Base-by-base conservation (phyloP, 2,113 vertebrate genomes). In the Grantiella picta region DNA sequence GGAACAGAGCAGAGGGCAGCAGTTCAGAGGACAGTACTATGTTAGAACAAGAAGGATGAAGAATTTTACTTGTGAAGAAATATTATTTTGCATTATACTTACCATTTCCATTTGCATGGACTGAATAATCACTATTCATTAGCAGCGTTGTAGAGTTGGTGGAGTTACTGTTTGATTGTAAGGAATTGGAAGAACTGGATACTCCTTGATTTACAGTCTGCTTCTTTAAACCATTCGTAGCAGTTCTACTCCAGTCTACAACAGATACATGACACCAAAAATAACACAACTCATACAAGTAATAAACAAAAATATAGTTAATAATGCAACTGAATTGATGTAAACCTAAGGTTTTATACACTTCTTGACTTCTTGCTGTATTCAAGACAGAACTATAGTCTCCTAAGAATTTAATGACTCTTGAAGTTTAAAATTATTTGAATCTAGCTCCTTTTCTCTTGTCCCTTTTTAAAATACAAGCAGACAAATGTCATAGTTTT, bases 231-330 rank as follows among this genome's bases (percentile, higher is more conserved):
- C 98, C 98, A 84, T 98, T 98, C 44, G 98, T 98, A 96, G 98
- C 98, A 92, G 98, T 98, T 97, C 98, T 98, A 95, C 97, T 98
- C 98, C 98, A 98, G 88, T 98, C 98, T 98, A 89, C 38, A 97
- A 92, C 13, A 96, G 95, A 97, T 63, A 97, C 73, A 86, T 33
- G 49, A 94, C 92, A 96, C 47, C 86, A 70, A 97, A 97, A 96
- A 97, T 45, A 96, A 77, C 54, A 92, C 45, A 52, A 89, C 56
- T 94, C 63, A 72, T 84, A 94, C 54, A 97, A 97, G 68, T 72
- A 93, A 71, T 89, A 89, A 31, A 90, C 68, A 91, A 95, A 93
- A 96, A 90, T 44, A 83, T 4, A 91, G 89, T 75, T 92, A 89
- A 86, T 47, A 90, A 90, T 61, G 44, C 35, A 90, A 82, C 63